Conservation (phyloP, 2,888 invertebrate species). For the Parasteatoda lunata region DNA sequence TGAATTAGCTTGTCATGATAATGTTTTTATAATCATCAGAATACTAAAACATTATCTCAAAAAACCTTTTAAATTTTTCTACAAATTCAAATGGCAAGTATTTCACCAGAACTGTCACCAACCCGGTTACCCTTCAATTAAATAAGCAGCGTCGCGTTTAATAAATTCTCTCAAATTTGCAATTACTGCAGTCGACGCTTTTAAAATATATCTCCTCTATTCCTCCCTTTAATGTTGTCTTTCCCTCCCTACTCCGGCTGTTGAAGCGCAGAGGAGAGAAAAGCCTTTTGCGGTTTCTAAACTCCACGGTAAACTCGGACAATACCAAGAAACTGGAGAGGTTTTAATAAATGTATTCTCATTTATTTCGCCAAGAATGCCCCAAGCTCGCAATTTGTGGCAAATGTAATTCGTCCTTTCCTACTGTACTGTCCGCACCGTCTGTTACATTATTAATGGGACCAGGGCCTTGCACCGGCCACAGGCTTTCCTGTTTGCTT, state of each 20-base stretch:
- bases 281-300: not conserved
- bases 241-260: not conserved
- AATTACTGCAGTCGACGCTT: not conserved
- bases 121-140: not conserved
- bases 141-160: not conserved
- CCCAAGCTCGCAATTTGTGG: slow-evolving; percentile 41
- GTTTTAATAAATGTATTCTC: slow-evolving; percentile 42
- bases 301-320: too few species aligned
- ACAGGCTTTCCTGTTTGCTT: not conserved
- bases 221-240: not conserved
- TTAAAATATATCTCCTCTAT: not conserved
- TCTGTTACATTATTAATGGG: slow-evolving; percentile 57
- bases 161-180: not conserved
- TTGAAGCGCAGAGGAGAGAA: slow-evolving; percentile 5
- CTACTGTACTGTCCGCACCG: slow-evolving; percentile 54
- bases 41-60: too few species aligned
- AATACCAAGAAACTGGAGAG: not conserved
- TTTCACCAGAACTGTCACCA: too few species aligned
- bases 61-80: too few species aligned
- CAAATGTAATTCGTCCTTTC: slow-evolving; percentile 48
- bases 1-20: too few species aligned
- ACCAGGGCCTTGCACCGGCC: not conserved
- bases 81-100: too few species aligned
- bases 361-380: slow-evolving; percentile 16
- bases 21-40: too few species aligned